Base-by-base conservation (phyloP, 2,888 invertebrate genomes). In the Tetramorium bicarinatum region DNA sequence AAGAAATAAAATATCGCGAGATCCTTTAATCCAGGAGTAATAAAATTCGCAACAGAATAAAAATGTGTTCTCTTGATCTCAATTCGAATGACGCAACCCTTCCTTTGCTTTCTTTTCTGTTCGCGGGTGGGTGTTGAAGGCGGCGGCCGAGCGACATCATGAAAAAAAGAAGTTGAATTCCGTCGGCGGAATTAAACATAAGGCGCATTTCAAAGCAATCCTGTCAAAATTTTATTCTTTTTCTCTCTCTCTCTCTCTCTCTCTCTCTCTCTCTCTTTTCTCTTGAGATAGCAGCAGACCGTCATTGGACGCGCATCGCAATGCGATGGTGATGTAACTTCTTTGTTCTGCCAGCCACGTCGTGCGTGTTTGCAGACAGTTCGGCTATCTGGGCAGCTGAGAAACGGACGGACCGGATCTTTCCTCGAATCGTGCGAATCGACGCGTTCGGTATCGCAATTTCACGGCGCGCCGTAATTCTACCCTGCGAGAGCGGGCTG, bases 361-460 rank as follows among this genome's bases (percentile, higher is more conserved):
- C 67, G 69, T 77, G 69, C 69, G 69, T 77, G 77, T 69, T 69
- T 41, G 77, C 77, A 56, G 77, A 77, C 54, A 67, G 67, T 77
- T 77, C 67, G 52, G 61, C 61, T 61, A 74, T 74, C 74, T 34
- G 29, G 54, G 41, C 67, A 67, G 77, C 77, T 67, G 77, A 77
- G 62, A 74, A 77, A 77, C 44, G 54, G 21, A 54, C 69, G 69
- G 69, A 56, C 69, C 69, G 54, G 69, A 77, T 69, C 54, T 77
- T 77, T 77, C 77, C 77, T 54, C 77, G 77, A 77, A 77, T 69
- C 77, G 54, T 69, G 69, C 77, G 69, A 77, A 77, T 77, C 77
- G 67, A 77, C 54, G 76, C 52, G 54, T 77, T 77, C 67, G 44
- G 69, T 56, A 77, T 77, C 77, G 77, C 69, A 69, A 77, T 77